Evolutionary conservation across 2,888 invertebrate genomes (phyloP), one percentile per base, ranked within the genome.

Genomic region (Carcina quercana): DNA sequence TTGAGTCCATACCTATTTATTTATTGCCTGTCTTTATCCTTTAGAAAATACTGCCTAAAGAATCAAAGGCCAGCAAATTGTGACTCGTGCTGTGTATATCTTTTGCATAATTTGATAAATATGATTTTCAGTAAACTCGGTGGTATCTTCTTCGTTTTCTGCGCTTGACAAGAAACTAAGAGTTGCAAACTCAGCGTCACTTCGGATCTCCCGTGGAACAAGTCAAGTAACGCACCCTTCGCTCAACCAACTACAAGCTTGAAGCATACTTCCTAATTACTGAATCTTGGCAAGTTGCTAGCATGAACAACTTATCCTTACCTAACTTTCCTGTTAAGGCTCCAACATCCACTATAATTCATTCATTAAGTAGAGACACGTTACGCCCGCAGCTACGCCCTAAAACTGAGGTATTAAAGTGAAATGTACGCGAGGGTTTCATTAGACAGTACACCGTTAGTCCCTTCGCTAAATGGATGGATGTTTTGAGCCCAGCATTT

Each of bases 381-480:
- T 40, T 41, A 33, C 40, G 38, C 39, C 38, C 38, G 35, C 30
- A 33, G 40, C 42, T 30, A 43, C 42, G 40, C 40, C 42, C 50
- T 53, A 46, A 46, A 47, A 50, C 45, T 50, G 45, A 45, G 47
- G 47, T 45, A 50, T 51, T 53, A 53, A 41, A 49, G 39, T 42
- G 41, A 47, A 50, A 51, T 45, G 42, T 43, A 43, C 42, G 32
- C 37, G 26, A 29, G 40, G 38, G 44, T 53, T 53, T 49, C 44
- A 49, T 47, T 42, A 46, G 37, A 44, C 38, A 36, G 41, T 39
- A 46, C 42, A 50, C 42, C 41, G 45, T 43, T 42, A 42, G 49
- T 40, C 45, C 43, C 38, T 40, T 38, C 32, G 24, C 35, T 45
- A 53, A 54, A 53, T 50, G 50, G 50, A 51, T 43, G 45, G 48